A percentile compares a stretch with the other conserved stretches of the same genome.
These are phyloP conservation scores for Sebastes jordani DNA, from an alignment of 2,797 vertebrate genomes.

Conservation along the genomic window DNA sequence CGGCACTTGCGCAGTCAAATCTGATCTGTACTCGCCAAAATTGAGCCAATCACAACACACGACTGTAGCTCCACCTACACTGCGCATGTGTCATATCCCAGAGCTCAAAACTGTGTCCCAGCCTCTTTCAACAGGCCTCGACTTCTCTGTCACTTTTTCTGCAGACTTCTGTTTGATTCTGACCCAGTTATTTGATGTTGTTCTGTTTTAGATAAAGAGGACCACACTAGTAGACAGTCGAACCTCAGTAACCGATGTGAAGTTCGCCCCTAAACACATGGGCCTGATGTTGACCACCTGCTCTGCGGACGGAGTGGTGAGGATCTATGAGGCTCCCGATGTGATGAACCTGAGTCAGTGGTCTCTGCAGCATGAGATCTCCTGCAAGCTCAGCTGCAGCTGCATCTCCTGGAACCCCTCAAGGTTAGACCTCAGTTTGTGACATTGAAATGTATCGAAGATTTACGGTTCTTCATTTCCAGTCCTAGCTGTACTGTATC, in stretches of 20 bases:
- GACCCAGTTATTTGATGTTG: background rate
- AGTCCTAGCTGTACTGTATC: background rate
- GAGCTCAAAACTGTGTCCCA: too few relatives aligned
- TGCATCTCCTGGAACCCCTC: conserved; percentile 99
- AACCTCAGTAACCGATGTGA: conserved; percentile 98
- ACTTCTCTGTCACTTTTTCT: background rate
- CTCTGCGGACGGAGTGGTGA: conserved; percentile 95
- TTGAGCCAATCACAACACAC: too few relatives aligned
- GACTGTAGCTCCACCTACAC: too few relatives aligned
- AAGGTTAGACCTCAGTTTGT: conserved; percentile 80
- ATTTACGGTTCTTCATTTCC: background rate
- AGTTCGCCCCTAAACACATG: conserved; percentile 99
- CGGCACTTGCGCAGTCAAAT: too few relatives aligned
- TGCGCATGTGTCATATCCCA: too few relatives aligned
- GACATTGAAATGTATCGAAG: background rate
- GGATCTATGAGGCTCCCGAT: conserved; percentile 97
- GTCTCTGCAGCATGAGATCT: conserved; percentile 98
- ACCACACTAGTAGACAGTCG: conserved; percentile 97
- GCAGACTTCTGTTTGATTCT: background rate
- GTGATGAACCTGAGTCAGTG: conserved; percentile 99
- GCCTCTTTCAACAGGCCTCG: too few relatives aligned
- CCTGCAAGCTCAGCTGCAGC: conserved; percentile 97
- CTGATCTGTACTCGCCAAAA: too few relatives aligned
- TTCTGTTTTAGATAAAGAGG: conserved; percentile 89
- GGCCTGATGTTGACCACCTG: conserved; percentile 97